phyloP scores from a whole-genome alignment of 1,140 invertebrate species.

The Zaprionus gabonicus region DNA sequence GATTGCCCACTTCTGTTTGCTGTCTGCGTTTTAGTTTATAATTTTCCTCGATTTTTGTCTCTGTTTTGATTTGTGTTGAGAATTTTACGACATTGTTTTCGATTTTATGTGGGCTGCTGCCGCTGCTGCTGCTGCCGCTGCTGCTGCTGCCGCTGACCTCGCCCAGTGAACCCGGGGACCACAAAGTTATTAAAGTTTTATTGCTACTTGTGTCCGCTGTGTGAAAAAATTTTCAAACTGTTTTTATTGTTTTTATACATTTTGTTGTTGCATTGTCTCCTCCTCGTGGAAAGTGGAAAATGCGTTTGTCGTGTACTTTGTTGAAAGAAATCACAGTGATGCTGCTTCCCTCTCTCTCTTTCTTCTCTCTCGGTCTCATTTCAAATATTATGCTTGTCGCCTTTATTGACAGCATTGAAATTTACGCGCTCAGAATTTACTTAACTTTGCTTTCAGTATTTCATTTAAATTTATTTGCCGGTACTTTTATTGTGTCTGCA shows the following conservation, averaged over 20 bases:
- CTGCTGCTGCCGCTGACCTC: conserved; percentile 24
- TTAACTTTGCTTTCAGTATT: conserved; percentile 24
- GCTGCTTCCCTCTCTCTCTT: neutral
- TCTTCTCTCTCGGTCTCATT: neutral
- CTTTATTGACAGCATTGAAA: conserved; percentile 47
- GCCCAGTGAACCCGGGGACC: conserved; percentile 42
- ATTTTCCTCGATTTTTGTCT: conserved; percentile 39
- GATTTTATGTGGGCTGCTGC: conserved; percentile 29
- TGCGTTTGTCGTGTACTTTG: conserved; percentile 55
- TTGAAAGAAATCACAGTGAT: conserved; percentile 20
- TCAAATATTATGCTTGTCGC: conserved; percentile 2
- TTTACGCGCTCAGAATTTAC: conserved; percentile 26
- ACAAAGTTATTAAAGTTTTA: conserved; percentile 76
- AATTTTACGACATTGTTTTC: conserved; percentile 36
- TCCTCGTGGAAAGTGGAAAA: conserved; percentile 29
- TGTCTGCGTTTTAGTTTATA: conserved; percentile 66
- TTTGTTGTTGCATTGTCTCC: conserved; percentile 15
- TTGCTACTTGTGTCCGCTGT: conserved; percentile 48
- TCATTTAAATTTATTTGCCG: conserved; percentile 4
- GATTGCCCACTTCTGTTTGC: conserved; percentile 67
- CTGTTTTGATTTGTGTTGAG: conserved; percentile 60
- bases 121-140: too few species aligned
- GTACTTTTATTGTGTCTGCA: neutral
- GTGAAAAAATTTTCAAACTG: conserved; percentile 43
- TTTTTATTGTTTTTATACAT: conserved; percentile 46